A percentile compares a stretch with the other conserved stretches of the same genome.
Conservation (phyloP, 2,888 invertebrate species). For the Phaonia tiefii region DNA sequence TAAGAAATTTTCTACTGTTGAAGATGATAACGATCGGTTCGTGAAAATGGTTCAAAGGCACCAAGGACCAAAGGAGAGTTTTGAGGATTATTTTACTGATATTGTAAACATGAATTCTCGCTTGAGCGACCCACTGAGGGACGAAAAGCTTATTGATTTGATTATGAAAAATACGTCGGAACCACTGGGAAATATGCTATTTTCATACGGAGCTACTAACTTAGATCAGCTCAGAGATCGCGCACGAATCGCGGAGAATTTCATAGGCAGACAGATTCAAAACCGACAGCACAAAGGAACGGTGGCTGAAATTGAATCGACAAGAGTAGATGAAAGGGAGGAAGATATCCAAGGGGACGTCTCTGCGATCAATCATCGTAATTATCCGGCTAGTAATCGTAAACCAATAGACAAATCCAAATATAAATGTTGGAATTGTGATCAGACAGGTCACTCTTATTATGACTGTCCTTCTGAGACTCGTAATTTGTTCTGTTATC, state of each 20-base stretch:
- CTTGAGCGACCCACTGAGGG: no score
- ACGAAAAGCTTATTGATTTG: no score
- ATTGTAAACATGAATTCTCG: neutral
- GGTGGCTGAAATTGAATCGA: constrained; percentile 18
- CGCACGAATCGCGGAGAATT: no score
- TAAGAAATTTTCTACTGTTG: no score
- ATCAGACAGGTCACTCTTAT: neutral
- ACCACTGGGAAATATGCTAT: neutral
- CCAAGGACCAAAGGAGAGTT: neutral
- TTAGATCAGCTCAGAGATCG: neutral
- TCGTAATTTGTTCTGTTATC: neutral
- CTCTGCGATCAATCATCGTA: neutral
- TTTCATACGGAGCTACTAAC: neutral
- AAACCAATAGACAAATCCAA: neutral
- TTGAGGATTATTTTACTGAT: neutral
- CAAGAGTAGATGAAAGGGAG: neutral
- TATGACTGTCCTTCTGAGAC: neutral
- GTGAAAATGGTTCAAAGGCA: no score
- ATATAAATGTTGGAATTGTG: constrained; percentile 12
- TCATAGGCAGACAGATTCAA: no score
- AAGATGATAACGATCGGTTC: no score
- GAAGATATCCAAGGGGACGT: neutral
- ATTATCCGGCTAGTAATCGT: neutral
- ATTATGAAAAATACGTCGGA: no score
- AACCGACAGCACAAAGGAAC: neutral